Conservation (phyloP, 2,113 vertebrate genomes). For the Dipodomys ordii region DNA sequence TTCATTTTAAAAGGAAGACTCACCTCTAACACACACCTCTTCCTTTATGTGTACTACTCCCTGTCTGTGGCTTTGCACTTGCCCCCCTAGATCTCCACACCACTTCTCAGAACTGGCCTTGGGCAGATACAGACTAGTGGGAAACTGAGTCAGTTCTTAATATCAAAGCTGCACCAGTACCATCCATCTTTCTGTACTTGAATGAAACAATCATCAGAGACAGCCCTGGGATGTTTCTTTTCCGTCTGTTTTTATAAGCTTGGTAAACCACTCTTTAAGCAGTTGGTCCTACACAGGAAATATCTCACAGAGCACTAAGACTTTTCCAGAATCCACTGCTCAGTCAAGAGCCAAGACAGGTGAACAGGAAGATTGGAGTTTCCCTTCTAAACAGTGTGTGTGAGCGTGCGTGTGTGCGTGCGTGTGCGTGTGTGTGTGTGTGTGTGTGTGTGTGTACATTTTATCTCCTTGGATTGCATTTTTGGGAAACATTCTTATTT, state of each 20-base stretch:
- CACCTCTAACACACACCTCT: background rate
- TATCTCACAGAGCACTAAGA: background rate
- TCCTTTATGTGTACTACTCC: background rate
- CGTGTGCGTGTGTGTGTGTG: background rate
- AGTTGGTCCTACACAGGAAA: background rate
- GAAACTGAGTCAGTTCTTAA: background rate
- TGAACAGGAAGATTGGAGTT: background rate
- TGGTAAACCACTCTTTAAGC: background rate
- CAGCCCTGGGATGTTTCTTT: background rate
- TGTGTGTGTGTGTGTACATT: background rate
- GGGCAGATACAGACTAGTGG: background rate
- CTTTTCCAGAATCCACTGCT: background rate
- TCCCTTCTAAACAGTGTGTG: background rate
- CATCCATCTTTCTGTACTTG: background rate
- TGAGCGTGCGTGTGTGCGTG: background rate
- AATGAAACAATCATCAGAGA: background rate
- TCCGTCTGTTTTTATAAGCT: background rate
- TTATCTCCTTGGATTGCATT: constrained; percentile 1
- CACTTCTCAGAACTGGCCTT: background rate
- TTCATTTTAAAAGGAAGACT: background rate
- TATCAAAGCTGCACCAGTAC: background rate
- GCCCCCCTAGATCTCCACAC: background rate
- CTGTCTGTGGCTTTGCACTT: background rate
- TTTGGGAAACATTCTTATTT: background rate
- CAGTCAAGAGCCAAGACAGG: background rate